Conservation (phyloP, 2,113 vertebrate species). For the Camelus dromedarius region DNA sequence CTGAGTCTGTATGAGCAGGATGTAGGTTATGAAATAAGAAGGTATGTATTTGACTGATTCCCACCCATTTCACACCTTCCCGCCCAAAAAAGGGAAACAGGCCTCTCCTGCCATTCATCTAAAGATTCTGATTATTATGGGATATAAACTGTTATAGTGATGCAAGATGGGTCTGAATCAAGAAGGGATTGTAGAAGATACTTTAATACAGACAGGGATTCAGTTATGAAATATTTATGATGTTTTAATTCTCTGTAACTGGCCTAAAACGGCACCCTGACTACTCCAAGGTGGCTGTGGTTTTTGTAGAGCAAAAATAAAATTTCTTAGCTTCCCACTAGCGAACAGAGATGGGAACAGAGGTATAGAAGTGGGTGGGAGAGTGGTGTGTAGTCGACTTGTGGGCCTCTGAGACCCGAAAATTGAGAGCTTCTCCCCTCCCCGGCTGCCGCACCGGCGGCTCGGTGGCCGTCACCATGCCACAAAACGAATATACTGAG, state of each 20-base stretch:
- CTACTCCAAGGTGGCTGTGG: background rate
- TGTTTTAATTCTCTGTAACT: background rate
- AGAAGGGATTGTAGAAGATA: background rate
- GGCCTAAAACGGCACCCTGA: background rate
- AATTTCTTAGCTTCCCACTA: background rate
- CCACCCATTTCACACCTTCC: background rate
- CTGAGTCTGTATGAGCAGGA: background rate
- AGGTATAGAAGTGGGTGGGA: background rate
- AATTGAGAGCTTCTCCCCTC: no score
- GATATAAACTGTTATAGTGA: background rate
- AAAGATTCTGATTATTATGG: slow-evolving; percentile 8
- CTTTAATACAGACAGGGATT: background rate
- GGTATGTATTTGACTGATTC: background rate
- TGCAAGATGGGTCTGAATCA: background rate
- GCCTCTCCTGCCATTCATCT: background rate
- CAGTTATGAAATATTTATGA: background rate
- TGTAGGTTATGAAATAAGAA: background rate
- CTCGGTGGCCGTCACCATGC: slow-evolving; percentile 76
- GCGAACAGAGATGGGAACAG: slow-evolving; percentile 12
- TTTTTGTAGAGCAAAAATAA: background rate
- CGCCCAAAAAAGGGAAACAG: background rate
- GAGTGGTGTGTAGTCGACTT: no score
- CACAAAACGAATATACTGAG: slow-evolving; percentile 98
- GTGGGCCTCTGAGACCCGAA: no score
- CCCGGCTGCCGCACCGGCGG: no score